A percentile compares a stretch with the other conserved stretches of the same genome.
These are phyloP conservation scores for Platypus cylindrus DNA, from an alignment of 2,888 invertebrate species.

Conservation along the genomic window DNA sequence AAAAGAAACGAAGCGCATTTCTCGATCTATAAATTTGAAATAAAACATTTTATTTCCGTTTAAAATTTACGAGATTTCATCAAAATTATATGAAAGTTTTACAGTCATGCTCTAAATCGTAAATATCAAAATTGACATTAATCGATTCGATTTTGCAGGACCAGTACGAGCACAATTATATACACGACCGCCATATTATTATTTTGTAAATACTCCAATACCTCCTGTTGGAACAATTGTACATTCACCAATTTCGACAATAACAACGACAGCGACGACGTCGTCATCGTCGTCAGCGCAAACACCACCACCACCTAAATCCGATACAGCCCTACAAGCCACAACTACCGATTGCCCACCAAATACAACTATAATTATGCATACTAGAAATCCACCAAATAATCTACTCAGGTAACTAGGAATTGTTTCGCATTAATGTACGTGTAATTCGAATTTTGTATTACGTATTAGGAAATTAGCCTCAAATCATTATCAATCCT, in stretches of 20 bases:
- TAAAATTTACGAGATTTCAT: too few relatives aligned
- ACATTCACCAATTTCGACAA: slow-evolving; percentile 25
- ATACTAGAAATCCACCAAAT: slow-evolving; percentile 14
- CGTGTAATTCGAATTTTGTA: too few relatives aligned
- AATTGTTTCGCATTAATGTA: background rate
- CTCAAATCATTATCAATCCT: slow-evolving; percentile 76
- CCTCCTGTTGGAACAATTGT: slow-evolving; percentile 27
- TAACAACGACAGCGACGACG: slow-evolving; percentile 14
- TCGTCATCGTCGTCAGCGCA: slow-evolving; percentile 28
- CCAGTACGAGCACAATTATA: slow-evolving; percentile 63
- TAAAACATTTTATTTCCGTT: too few relatives aligned
- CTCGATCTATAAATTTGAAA: too few relatives aligned
- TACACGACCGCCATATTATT: slow-evolving; percentile 46
- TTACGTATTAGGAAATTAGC: slow-evolving; percentile 50
- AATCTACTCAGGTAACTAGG: slow-evolving; percentile 12
- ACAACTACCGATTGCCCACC: slow-evolving; percentile 66
- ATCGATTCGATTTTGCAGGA: slow-evolving; percentile 47
- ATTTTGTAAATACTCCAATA: slow-evolving; percentile 42
- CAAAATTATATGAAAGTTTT: too few relatives aligned
- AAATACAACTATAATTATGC: slow-evolving; percentile 38
- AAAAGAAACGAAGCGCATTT: too few relatives aligned
- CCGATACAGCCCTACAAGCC: slow-evolving; percentile 37
- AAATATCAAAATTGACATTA: too few relatives aligned
- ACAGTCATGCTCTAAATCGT: too few relatives aligned
- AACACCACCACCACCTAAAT: slow-evolving; percentile 40